A percentile compares a stretch with the other conserved stretches of the same genome.
phyloP scores from a whole-genome alignment of 2,797 vertebrate genomes.

The Threskiornis aethiopicus region DNA sequence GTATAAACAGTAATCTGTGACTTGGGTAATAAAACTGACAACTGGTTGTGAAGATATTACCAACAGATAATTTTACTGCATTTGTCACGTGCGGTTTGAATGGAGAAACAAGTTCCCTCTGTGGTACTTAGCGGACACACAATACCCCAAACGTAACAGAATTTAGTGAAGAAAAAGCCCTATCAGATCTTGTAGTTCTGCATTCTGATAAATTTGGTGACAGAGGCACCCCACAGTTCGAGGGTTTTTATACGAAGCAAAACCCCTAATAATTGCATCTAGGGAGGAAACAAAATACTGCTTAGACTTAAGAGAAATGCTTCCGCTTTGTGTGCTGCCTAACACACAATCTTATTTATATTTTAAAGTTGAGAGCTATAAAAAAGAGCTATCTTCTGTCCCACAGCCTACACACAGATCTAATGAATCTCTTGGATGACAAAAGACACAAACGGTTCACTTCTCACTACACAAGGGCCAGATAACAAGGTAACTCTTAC shows the following conservation, averaged over 20 bases:
- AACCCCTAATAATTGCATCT: not conserved
- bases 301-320: not conserved
- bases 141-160: not conserved
- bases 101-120: not conserved
- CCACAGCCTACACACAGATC: not conserved
- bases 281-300: not conserved
- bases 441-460: not conserved
- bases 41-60: not conserved
- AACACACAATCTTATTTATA: not conserved
- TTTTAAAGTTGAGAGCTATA: not conserved
- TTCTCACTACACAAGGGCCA: not conserved
- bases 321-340: not conserved
- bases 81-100: not conserved
- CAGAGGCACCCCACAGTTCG: not conserved
- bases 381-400: not conserved
- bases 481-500: not conserved
- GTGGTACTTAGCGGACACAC: not conserved
- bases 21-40: not conserved
- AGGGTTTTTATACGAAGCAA: not conserved
- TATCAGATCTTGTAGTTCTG: slow-evolving; percentile 14
- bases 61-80: not conserved
- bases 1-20: not conserved
- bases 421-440: not conserved
- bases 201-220: not conserved
- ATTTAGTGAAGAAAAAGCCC: not conserved